Evolutionary conservation across 2,888 invertebrate species (phyloP), one percentile per base, ranked within the genome.

Genomic region (Trissolcus brochymenae): DNA sequence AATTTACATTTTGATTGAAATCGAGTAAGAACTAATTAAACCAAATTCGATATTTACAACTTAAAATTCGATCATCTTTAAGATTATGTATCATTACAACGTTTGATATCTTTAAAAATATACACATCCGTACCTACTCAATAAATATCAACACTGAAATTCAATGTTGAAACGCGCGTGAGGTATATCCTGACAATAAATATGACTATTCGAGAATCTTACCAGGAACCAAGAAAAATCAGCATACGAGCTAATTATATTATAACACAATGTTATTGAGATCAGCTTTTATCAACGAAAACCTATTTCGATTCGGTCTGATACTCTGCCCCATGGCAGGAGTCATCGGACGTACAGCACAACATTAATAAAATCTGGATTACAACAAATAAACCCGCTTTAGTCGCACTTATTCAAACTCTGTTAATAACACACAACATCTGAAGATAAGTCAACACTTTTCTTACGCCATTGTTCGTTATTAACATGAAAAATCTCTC

Each of bases 141-240:
- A 66, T 66, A 56, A 66, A 67, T 67, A 67, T 35, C 51, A 67
- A 59, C 51, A 67, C 57, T 41, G 57, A 35, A 25, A 17, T 35
- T 53, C 41, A 67, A 67, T 59, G 60, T 60, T 60, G 60, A 60
- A 16, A 19, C 35, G 46, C 41, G 41, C 35, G 54, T 60, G 60
- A 60, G 53, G 46, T 68, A 43, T 68, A 51, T 60, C 46, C 40
- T 49, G 68, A 56, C 41, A 70, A 61, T 61, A 61, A 70, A 61
- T 61, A 55, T 55, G 61, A 61, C 53, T 68, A 54, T 60, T 19
- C 16, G 61, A 70, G 35, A 29, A 40, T 61, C 54, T 68, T 61
- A 55, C 41, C 61, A 70, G 70, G 61, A 70, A 70, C 61, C 49
- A 56, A 61, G 53, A 61, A 40, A 54, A 46, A 49, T 50, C 60